Evolutionary conservation across 2,888 invertebrate species (phyloP).

Genomic region (Drosophila lacicola): DNA sequence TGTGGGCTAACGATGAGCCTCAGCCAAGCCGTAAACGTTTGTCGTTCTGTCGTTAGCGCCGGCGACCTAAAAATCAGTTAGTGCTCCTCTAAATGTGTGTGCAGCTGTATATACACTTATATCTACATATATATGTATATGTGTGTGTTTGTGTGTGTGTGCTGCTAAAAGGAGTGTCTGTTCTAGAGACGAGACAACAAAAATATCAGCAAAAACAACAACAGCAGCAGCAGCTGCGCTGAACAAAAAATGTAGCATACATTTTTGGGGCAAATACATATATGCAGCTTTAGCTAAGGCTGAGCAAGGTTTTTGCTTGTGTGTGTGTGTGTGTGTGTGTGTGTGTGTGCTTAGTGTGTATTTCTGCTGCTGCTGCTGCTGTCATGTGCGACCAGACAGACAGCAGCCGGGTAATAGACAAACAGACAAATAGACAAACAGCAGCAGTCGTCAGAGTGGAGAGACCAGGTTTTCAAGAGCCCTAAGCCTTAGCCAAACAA

Average conservation of each 20-base stretch:
- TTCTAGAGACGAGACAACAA: conserved; percentile 62
- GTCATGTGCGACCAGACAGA: conserved; percentile 37
- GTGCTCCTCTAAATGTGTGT: conserved; percentile 43
- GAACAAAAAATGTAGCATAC: conserved; percentile 51
- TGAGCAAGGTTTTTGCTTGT: not conserved
- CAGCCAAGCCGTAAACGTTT: conserved; percentile 53
- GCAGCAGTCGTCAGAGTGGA: conserved; percentile 11
- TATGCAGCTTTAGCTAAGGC: conserved; percentile 5
- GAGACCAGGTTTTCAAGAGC: not conserved
- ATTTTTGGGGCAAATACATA: conserved; percentile 46
- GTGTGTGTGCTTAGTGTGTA: conserved; percentile 13
- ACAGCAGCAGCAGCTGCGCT: conserved; percentile 42
- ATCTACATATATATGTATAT: conserved; percentile 21
- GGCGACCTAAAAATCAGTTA: conserved; percentile 81
- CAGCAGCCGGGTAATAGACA: conserved; percentile 20
- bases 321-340: conserved; percentile 3
- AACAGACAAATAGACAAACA: conserved; percentile 6
- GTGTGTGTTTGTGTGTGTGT: conserved; percentile 14
- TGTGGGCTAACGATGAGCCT: conserved; percentile 54
- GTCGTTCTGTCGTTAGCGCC: conserved; percentile 74
- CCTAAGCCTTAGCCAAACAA: not conserved
- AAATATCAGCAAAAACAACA: conserved; percentile 33
- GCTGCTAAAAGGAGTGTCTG: conserved; percentile 77
- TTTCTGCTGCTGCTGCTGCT: conserved; percentile 16
- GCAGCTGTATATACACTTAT: conserved; percentile 16